phyloP scores from a whole-genome alignment of 2,888 invertebrate genomes.

The Peribatodes rhomboidaria region DNA sequence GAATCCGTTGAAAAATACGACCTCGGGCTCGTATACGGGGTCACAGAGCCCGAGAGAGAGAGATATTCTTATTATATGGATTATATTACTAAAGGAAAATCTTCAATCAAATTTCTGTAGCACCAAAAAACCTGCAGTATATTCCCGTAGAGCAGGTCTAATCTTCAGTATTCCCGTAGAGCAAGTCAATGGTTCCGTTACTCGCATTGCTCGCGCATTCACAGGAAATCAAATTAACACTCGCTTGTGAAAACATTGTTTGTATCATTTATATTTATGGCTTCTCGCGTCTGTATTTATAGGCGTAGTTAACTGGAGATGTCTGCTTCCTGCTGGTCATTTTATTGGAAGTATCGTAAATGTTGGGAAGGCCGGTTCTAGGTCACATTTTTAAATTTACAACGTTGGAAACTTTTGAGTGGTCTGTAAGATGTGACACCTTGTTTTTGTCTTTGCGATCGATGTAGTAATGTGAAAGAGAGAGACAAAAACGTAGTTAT shows the following conservation, averaged over 20 bases:
- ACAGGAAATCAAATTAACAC: conserved; percentile 32
- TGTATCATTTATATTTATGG: conserved; percentile 11
- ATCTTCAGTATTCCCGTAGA: not conserved
- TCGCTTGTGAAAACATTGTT: conserved; percentile 23
- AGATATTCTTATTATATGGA: too few relatives aligned
- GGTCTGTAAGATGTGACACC: not conserved
- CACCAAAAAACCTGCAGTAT: too few relatives aligned
- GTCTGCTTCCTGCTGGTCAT: conserved; percentile 18
- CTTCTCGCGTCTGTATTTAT: conserved; percentile 12
- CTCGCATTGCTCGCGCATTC: not conserved
- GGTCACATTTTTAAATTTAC: not conserved
- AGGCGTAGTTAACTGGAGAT: conserved; percentile 23
- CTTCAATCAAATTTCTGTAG: too few relatives aligned
- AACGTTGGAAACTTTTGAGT: not conserved
- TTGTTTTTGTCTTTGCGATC: too few relatives aligned
- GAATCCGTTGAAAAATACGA: not conserved
- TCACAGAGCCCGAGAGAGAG: too few relatives aligned
- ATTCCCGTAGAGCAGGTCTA: too few relatives aligned
- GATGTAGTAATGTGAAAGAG: too few relatives aligned
- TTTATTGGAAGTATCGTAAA: conserved; percentile 5
- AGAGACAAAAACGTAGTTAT: not conserved
- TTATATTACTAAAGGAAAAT: too few relatives aligned
- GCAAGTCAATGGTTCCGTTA: conserved; percentile 14
- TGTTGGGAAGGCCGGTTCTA: conserved; percentile 11
- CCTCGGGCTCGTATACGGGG: too few relatives aligned